Evolutionary conservation across 2,113 vertebrate genomes (phyloP).

Genomic region (Saguinus midas): DNA sequence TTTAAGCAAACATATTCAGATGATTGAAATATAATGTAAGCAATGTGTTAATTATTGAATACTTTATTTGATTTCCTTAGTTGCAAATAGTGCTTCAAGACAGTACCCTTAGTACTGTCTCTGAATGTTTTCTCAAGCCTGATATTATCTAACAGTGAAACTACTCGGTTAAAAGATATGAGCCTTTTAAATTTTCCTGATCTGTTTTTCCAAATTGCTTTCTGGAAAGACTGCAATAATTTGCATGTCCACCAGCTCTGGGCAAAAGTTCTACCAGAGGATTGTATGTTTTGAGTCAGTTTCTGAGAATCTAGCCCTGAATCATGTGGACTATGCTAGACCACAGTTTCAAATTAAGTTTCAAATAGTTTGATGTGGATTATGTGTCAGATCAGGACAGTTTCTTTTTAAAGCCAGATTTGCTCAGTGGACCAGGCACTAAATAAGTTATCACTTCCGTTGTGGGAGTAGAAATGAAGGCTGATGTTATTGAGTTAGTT

Average conservation of each 20-base stretch:
- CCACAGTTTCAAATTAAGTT: not conserved
- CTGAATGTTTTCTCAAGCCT: not conserved
- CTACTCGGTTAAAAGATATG: not conserved
- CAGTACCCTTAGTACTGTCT: not conserved
- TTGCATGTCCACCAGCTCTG: not conserved
- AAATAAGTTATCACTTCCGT: not conserved
- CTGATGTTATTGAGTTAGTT: not conserved
- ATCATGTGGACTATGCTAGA: not conserved
- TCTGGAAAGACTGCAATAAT: not conserved
- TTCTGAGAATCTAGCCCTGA: not conserved
- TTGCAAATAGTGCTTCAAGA: not conserved
- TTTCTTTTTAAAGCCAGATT: slow-evolving; percentile 27
- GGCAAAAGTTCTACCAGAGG: not conserved
- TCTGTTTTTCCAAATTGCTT: slow-evolving; percentile 28
- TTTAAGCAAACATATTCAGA: not conserved
- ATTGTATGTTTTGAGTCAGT: not conserved
- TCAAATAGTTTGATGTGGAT: slow-evolving; percentile 25
- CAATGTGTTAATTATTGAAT: not conserved
- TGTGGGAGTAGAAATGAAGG: not conserved
- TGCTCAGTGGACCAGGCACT: not conserved
- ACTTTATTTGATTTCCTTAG: not conserved
- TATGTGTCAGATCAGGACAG: not conserved
- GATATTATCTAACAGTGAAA: not conserved
- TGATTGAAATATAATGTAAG: not conserved
- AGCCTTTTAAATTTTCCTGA: not conserved